Percentiles rank a stretch among this genome's conserved stretches.
Evolutionary conservation across 92 coral and sea anemone species (phyloP).

Genomic region (Palythoa heliodiscus): DNA sequence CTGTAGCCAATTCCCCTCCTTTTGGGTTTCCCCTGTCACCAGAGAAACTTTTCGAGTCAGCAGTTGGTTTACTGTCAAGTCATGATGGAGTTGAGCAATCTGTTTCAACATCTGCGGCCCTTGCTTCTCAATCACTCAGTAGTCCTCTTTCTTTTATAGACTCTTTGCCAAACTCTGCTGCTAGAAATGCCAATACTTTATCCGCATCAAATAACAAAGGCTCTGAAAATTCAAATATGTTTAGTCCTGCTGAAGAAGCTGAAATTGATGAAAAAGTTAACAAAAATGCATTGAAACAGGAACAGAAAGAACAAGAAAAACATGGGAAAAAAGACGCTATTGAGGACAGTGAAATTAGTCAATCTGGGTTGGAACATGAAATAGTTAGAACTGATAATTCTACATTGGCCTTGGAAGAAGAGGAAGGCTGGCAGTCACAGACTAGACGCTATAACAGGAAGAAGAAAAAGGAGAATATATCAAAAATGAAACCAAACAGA

Average conservation of each 20-base stretch:
- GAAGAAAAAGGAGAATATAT: slow-evolving; percentile 69
- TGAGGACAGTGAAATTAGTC: slow-evolving; percentile 42
- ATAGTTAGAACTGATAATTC: slow-evolving; percentile 65
- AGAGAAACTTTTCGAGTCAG: slow-evolving; percentile 86
- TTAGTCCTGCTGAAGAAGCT: background rate
- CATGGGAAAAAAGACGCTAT: slow-evolving; percentile 20
- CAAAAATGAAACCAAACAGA: slow-evolving; percentile 35
- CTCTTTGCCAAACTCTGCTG: background rate
- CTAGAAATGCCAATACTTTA: background rate
- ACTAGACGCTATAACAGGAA: slow-evolving; percentile 63
- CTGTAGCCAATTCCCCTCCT: slow-evolving; percentile 65
- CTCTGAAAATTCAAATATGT: background rate
- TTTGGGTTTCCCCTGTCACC: slow-evolving; percentile 89
- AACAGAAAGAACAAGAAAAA: slow-evolving; percentile 12
- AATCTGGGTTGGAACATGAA: slow-evolving; percentile 48
- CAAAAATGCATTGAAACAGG: background rate
- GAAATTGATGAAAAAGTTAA: slow-evolving; percentile 9
- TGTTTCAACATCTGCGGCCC: background rate
- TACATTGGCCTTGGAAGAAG: slow-evolving; percentile 68
- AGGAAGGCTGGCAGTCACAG: slow-evolving; percentile 90
- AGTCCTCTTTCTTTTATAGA: background rate
- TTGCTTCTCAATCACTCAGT: background rate
- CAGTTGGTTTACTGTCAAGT: slow-evolving; percentile 68
- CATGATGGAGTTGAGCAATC: slow-evolving; percentile 9
- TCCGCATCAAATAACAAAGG: background rate